A percentile compares a stretch with the other conserved stretches of the same genome.
Conservation (phyloP, 2,797 vertebrate species). For the Hypotaenidia okinawae region DNA sequence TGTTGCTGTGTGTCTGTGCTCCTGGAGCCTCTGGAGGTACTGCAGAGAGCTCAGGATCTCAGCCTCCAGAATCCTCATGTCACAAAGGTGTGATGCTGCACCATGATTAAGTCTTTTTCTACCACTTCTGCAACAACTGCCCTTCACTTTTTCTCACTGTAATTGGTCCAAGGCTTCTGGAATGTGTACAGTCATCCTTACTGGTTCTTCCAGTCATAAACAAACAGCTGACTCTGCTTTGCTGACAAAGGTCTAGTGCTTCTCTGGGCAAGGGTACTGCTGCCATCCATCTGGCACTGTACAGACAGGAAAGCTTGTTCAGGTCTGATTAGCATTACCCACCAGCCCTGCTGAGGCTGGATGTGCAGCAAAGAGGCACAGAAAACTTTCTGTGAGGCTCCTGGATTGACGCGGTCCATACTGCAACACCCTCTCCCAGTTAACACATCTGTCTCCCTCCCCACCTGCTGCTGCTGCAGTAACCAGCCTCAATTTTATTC, state of each 20-base stretch:
- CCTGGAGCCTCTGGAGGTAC: neutral
- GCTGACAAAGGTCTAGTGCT: neutral
- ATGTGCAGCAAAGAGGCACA: neutral
- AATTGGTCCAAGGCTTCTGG: neutral
- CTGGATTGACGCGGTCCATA: neutral
- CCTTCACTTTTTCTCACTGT: neutral
- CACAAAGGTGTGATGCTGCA: neutral
- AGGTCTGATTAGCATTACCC: no score
- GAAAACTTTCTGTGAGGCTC: neutral
- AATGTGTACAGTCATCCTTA: neutral
- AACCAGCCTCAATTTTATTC: neutral
- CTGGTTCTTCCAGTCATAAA: neutral
- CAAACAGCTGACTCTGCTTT: neutral
- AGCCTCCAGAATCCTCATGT: neutral
- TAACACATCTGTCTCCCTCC: neutral
- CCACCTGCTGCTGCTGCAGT: neutral
- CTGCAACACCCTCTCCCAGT: neutral
- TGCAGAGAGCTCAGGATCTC: neutral
- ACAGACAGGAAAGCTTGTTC: neutral
- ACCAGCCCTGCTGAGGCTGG: neutral
- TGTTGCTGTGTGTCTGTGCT: neutral
- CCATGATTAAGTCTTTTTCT: neutral
- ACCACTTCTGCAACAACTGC: neutral
- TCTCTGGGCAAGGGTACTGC: neutral
- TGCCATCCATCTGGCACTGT: neutral